Percentiles rank a stretch among this genome's conserved stretches.
These are phyloP conservation scores for Microtus oregoni DNA, from an alignment of 2,113 vertebrate genomes.

Conservation along the genomic window DNA sequence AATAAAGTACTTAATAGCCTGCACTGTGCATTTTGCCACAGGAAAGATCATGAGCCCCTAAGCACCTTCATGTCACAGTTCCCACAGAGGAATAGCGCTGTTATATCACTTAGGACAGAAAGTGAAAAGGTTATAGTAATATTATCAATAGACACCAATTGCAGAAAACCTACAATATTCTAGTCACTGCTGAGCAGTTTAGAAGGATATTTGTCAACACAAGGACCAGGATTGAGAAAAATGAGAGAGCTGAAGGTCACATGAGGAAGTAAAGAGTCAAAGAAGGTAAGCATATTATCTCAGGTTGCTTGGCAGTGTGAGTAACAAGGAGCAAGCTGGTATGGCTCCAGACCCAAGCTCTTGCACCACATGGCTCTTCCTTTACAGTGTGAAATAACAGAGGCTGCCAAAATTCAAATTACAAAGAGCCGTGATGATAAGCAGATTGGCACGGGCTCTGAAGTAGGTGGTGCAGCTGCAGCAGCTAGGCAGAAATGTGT, in stretches of 20 bases:
- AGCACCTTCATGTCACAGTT: background rate
- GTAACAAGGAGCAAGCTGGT: background rate
- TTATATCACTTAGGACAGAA: background rate
- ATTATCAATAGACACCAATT: background rate
- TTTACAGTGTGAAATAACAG: constrained; percentile 39
- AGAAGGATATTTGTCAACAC: background rate
- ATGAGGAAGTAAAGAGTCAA: background rate
- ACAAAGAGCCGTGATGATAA: background rate
- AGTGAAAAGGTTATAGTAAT: background rate
- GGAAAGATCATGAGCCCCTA: background rate
- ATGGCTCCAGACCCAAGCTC: background rate
- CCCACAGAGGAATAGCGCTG: background rate
- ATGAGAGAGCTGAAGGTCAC: background rate
- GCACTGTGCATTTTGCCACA: background rate
- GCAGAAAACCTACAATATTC: background rate
- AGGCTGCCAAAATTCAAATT: constrained; percentile 55
- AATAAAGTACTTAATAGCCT: background rate
- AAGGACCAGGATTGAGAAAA: background rate
- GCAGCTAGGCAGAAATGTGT: constrained; percentile 17
- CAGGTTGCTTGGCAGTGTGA: background rate
- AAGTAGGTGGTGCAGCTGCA: constrained; percentile 52
- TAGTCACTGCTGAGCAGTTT: background rate
- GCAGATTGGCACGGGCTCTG: constrained; percentile 19
- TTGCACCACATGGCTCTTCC: background rate
- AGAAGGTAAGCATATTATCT: background rate